Conservation (phyloP, 92 coral and sea anemone genomes). For the Parazoanthus atlanticus region DNA sequence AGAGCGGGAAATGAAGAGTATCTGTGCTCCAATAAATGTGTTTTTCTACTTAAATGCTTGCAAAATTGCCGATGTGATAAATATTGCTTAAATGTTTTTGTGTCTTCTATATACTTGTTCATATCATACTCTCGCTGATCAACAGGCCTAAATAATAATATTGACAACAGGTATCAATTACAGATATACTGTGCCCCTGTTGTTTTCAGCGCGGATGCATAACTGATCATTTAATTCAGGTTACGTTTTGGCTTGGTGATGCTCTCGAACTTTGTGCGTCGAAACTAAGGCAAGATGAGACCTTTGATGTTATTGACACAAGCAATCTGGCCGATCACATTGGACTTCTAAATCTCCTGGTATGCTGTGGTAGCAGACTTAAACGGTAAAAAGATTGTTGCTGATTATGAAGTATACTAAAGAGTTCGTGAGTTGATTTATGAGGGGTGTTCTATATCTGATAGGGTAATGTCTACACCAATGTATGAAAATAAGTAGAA, state of each 20-base stretch:
- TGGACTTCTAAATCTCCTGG: conserved; percentile 66
- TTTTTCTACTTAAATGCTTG: no score
- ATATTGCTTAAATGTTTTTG: background rate
- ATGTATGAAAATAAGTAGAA: no score
- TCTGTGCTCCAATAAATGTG: no score
- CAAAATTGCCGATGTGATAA: no score
- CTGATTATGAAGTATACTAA: no score
- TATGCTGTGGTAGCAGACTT: conserved; percentile 67
- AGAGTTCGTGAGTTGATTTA: no score
- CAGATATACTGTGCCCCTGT: background rate
- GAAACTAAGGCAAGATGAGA: conserved; percentile 45
- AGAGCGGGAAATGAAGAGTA: no score
- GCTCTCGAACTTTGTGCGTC: conserved; percentile 61
- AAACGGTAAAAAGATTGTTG: conserved; percentile 45
- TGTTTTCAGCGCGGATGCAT: background rate
- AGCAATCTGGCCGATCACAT: conserved; percentile 67
- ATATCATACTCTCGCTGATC: background rate
- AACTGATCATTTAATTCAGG: conserved; percentile 22
- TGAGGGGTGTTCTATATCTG: no score
- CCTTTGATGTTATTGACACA: conserved; percentile 67
- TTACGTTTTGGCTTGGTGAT: conserved; percentile 61
- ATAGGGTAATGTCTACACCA: no score
- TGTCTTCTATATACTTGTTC: background rate
- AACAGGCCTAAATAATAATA: background rate
- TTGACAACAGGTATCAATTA: background rate